Evolutionary conservation across 92 coral and sea anemone species (phyloP).

Genomic region (Palythoa grandiflora): DNA sequence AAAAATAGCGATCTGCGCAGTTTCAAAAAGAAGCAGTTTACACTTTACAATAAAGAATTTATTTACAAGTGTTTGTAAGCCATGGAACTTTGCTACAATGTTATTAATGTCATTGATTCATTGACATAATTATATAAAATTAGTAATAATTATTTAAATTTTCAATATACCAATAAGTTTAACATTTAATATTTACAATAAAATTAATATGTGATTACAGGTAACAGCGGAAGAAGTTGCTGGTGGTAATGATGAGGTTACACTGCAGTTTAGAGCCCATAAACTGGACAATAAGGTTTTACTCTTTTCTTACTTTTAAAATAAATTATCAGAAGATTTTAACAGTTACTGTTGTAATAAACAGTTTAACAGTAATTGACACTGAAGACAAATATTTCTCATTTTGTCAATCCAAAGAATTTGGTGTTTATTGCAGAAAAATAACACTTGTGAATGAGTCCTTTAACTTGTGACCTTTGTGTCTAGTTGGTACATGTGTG

Average conservation of each 20-base stretch:
- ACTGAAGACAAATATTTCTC: not conserved
- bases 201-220: conserved; percentile 54
- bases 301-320: not conserved
- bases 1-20: too few species aligned
- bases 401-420: not conserved
- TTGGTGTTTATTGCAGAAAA: too few species aligned
- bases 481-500: too few species aligned
- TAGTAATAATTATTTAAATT: not conserved
- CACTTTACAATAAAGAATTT: too few species aligned
- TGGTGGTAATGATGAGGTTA: conserved; percentile 77
- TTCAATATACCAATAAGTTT: not conserved
- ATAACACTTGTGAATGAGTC: too few species aligned
- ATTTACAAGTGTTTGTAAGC: too few species aligned
- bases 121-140: too few species aligned
- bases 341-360: not conserved
- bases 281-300: conserved; percentile 95
- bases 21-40: too few species aligned
- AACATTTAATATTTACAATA: not conserved
- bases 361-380: not conserved
- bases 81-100: too few species aligned
- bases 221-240: conserved; percentile 91
- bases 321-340: not conserved
- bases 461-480: too few species aligned
- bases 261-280: conserved; percentile 86
- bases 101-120: too few species aligned